Evolutionary conservation across 1,140 invertebrate species (phyloP).

Genomic region (Camponotus floridanus): DNA sequence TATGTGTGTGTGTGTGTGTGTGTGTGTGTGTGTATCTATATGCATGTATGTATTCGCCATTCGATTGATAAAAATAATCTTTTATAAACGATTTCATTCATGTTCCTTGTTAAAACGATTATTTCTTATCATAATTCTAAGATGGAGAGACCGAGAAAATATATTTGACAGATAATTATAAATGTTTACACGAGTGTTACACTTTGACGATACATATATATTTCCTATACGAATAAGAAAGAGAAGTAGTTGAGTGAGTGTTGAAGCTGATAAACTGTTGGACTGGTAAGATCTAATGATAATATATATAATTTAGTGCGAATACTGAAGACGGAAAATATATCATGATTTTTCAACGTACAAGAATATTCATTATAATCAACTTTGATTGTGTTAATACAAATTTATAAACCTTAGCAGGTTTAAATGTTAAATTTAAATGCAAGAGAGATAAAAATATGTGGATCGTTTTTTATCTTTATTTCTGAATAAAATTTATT

Average conservation of each 20-base stretch:
- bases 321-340: constrained; percentile 20
- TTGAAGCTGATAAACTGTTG: constrained; percentile 71
- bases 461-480: not conserved
- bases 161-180: constrained; percentile 26
- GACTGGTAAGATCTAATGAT: constrained; percentile 69
- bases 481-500: not conserved
- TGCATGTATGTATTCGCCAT: not conserved
- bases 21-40: too few species aligned
- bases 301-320: constrained; percentile 66
- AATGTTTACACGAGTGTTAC: constrained; percentile 45
- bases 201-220: constrained; percentile 15
- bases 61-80: constrained; percentile 37
- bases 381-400: not conserved
- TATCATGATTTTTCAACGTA: not conserved
- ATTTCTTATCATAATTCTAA: constrained; percentile 60
- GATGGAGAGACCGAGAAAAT: constrained; percentile 15
- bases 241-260: constrained; percentile 63
- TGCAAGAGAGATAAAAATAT: not conserved
- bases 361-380: constrained; percentile 22
- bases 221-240: not conserved
- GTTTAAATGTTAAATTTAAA: constrained; percentile 3
- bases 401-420: not conserved
- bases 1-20: too few species aligned
- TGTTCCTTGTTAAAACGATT: not conserved
- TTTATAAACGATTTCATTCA: constrained; percentile 62